Evolutionary conservation across 2,888 invertebrate species (phyloP).

Genomic region (Biston stratarius): DNA sequence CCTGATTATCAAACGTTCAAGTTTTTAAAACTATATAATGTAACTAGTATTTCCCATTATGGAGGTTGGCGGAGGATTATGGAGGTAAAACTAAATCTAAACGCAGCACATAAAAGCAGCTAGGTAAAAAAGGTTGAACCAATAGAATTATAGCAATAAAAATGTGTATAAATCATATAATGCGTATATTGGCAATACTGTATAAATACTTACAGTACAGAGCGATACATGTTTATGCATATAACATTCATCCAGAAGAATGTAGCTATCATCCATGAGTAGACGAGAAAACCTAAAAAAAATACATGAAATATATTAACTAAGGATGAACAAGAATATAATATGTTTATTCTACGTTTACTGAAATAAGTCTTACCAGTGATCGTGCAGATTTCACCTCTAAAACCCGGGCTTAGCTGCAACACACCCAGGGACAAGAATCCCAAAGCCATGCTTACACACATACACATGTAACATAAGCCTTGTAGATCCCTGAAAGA

Average conservation of each 20-base stretch:
- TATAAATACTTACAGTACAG: constrained; percentile 86
- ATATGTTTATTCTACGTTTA: background rate
- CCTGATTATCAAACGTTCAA: too few species aligned
- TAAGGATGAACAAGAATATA: too few species aligned
- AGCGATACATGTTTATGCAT: constrained; percentile 89
- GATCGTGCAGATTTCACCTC: constrained; percentile 76
- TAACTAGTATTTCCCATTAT: too few species aligned
- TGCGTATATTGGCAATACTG: background rate
- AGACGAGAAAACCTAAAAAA: constrained; percentile 83
- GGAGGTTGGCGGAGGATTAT: too few species aligned
- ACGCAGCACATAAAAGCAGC: too few species aligned
- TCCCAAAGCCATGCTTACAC: constrained; percentile 86
- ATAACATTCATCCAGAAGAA: constrained; percentile 91
- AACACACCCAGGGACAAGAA: constrained; percentile 86
- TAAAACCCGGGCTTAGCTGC: constrained; percentile 77
- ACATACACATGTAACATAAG: constrained; percentile 87
- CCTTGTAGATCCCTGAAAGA: constrained; percentile 87
- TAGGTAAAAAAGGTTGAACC: too few species aligned
- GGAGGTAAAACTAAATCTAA: too few species aligned
- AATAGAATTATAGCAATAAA: too few species aligned
- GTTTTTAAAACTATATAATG: too few species aligned
- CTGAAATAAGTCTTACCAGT: constrained; percentile 69
- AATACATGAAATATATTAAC: background rate
- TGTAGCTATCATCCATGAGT: constrained; percentile 88
- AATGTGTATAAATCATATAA: too few species aligned